Conservation (phyloP, 2,888 invertebrate species). For the Nymphalis polychloros region DNA sequence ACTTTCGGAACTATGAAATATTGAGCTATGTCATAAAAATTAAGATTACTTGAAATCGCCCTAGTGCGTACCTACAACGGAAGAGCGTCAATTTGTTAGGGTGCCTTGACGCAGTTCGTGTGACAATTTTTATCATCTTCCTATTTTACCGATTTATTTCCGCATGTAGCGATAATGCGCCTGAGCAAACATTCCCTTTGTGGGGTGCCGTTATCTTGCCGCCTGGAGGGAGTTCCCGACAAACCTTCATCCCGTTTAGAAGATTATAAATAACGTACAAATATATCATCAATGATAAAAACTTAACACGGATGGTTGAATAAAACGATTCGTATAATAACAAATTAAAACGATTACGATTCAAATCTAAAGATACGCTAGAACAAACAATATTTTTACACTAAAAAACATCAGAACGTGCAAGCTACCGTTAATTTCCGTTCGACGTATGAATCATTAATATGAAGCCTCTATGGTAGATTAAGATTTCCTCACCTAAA, state of each 20-base stretch:
- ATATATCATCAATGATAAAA: slow-evolving; percentile 1
- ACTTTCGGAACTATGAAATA: no score
- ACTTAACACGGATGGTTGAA: neutral
- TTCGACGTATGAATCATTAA: slow-evolving; percentile 34
- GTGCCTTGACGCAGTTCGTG: slow-evolving; percentile 43
- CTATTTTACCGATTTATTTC: slow-evolving; percentile 76
- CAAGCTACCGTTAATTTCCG: slow-evolving; percentile 1
- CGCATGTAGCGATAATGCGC: slow-evolving; percentile 70
- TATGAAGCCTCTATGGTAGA: slow-evolving; percentile 44
- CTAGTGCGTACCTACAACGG: neutral
- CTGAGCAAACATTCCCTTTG: slow-evolving; percentile 68
- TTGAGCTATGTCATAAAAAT: neutral
- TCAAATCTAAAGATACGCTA: no score
- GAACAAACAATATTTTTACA: no score
- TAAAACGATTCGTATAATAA: neutral
- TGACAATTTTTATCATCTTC: slow-evolving; percentile 73
- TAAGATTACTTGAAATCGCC: neutral
- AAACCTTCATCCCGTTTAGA: slow-evolving; percentile 36
- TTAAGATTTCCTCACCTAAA: slow-evolving; percentile 72
- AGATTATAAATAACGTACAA: slow-evolving; percentile 14
- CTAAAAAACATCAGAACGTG: neutral
- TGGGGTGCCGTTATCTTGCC: slow-evolving; percentile 65
- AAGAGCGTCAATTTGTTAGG: neutral
- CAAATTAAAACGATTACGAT: neutral
- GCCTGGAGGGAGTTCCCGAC: slow-evolving; percentile 59